These are phyloP conservation scores for Siniperca undulata DNA, from an alignment of 2,797 vertebrate genomes.

Conservation along the genomic window DNA sequence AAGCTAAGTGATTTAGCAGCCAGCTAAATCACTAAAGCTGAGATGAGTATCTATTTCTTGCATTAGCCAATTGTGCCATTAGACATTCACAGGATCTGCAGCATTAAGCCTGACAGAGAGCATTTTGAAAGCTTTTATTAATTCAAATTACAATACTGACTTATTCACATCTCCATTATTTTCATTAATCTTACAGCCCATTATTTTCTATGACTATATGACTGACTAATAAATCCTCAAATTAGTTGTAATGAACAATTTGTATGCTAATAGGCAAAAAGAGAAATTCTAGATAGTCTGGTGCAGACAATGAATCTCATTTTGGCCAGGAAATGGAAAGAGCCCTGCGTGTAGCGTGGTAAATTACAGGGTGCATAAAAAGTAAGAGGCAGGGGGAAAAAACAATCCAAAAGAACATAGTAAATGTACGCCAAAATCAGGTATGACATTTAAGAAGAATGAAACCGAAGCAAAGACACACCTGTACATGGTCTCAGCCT, in stretches of 20 bases:
- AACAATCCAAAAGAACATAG: background rate
- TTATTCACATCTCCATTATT: background rate
- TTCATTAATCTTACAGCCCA: background rate
- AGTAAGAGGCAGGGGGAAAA: background rate
- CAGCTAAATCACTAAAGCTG: background rate
- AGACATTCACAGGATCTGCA: background rate
- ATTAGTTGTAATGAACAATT: constrained; percentile 6
- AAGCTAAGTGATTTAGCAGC: background rate
- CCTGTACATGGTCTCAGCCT: constrained; percentile 99
- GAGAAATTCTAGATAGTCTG: background rate
- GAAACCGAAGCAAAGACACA: constrained; percentile 48
- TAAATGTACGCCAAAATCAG: too few relatives aligned
- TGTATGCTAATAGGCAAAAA: background rate
- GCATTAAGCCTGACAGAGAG: constrained; percentile 1
- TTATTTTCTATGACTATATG: background rate
- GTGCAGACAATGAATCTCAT: background rate
- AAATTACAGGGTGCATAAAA: background rate
- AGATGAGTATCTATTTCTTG: background rate
- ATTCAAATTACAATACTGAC: background rate
- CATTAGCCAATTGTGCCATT: background rate
- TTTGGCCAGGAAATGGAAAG: background rate
- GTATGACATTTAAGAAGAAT: background rate
- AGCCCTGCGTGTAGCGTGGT: background rate
- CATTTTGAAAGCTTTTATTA: constrained; percentile 12
- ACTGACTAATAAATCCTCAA: background rate